phyloP scores from a whole-genome alignment of 1,140 invertebrate species.

The Pseudomyrmex pallidus region DNA sequence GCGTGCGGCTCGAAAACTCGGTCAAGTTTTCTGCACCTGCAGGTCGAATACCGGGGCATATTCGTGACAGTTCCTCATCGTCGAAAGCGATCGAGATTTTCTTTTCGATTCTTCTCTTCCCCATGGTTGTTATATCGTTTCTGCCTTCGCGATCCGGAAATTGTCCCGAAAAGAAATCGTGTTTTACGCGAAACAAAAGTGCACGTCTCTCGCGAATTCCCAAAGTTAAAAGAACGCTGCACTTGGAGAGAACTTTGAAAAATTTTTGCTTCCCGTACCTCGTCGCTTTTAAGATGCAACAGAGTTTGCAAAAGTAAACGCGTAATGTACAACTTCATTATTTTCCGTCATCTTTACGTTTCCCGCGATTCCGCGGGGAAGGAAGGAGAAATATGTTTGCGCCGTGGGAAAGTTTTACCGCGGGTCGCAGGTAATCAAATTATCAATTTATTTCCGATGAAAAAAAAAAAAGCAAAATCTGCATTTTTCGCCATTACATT shows the following conservation, averaged over 20 bases:
- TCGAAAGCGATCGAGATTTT: slow-evolving; percentile 46
- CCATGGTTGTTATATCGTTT: not conserved
- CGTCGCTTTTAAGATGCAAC: slow-evolving; percentile 7
- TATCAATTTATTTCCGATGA: slow-evolving; percentile 17
- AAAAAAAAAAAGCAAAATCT: not conserved
- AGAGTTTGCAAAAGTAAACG: not conserved
- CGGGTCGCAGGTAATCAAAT: not conserved
- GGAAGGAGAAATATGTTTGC: not conserved
- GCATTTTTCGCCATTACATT: not conserved
- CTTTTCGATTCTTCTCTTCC: no score
- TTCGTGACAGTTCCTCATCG: slow-evolving; percentile 42
- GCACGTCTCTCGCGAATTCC: not conserved
- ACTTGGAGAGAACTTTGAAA: not conserved
- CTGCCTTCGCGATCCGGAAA: slow-evolving; percentile 13
- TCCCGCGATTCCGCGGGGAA: no score
- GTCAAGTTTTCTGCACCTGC: slow-evolving; percentile 83
- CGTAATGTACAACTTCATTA: not conserved
- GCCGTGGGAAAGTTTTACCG: not conserved
- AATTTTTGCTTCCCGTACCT: not conserved
- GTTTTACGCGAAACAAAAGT: slow-evolving; percentile 8
- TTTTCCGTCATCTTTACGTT: not conserved
- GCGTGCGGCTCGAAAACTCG: slow-evolving; percentile 79
- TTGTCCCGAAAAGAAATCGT: slow-evolving; percentile 11
- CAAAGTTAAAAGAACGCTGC: slow-evolving; percentile 17
- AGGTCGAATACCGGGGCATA: slow-evolving; percentile 69